Percentiles rank a stretch among this genome's conserved stretches.
These are phyloP conservation scores for Psophia crepitans DNA, from an alignment of 2,113 vertebrate species.

Conservation along the genomic window DNA sequence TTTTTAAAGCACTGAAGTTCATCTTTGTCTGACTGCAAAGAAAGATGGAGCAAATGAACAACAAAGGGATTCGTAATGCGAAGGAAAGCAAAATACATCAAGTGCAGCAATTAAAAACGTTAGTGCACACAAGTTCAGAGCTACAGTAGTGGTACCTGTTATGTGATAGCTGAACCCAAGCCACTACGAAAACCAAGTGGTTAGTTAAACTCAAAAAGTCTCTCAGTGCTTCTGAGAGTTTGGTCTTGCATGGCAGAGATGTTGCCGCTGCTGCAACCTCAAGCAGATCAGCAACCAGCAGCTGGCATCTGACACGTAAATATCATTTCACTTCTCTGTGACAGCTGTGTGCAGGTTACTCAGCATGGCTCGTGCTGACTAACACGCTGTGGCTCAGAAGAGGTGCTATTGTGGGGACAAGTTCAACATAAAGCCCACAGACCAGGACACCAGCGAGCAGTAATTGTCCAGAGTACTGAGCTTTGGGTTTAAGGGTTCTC, in stretches of 20 bases:
- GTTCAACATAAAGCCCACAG: background rate
- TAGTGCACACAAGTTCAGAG: background rate
- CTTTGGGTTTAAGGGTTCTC: background rate
- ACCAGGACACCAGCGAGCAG: background rate
- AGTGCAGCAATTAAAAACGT: background rate
- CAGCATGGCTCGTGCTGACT: background rate
- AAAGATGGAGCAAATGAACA: background rate
- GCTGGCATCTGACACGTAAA: background rate
- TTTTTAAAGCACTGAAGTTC: background rate
- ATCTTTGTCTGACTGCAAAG: background rate
- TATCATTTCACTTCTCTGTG: background rate
- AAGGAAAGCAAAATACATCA: background rate
- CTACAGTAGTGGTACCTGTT: background rate
- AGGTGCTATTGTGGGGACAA: fast-evolving
- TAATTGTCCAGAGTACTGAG: background rate
- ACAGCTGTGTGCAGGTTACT: background rate
- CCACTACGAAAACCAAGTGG: background rate
- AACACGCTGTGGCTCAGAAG: background rate
- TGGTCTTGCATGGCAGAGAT: background rate
- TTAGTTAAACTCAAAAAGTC: background rate
- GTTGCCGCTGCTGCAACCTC: background rate
- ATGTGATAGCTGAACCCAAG: background rate
- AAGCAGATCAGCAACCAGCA: background rate
- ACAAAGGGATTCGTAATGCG: background rate
- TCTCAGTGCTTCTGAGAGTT: background rate